Conservation (phyloP, 2,797 vertebrate genomes). For the Myotis vivesi region DNA sequence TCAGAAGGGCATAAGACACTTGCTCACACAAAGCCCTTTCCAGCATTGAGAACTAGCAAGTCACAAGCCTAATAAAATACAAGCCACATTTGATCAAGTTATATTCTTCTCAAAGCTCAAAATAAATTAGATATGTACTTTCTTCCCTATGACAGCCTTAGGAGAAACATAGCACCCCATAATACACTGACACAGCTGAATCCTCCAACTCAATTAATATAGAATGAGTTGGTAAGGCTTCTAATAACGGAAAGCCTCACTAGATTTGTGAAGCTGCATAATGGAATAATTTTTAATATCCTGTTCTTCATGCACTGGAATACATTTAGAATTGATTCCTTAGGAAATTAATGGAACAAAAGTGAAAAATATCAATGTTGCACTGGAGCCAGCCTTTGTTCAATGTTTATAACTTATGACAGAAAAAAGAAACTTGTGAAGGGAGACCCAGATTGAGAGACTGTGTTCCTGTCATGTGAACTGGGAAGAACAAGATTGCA, state of each 20-base stretch:
- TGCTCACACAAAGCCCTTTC: constrained; percentile 9
- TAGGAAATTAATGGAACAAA: constrained; percentile 26
- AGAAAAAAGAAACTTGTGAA: neutral
- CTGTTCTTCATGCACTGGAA: neutral
- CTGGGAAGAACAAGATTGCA: neutral
- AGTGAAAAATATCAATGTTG: neutral
- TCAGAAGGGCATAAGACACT: neutral
- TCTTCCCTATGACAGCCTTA: neutral
- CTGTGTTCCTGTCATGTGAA: neutral
- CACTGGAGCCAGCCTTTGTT: neutral
- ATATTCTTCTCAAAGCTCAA: constrained; percentile 1
- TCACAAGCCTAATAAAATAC: neutral
- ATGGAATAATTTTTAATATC: constrained; percentile 1
- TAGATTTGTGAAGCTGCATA: neutral
- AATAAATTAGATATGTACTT: neutral
- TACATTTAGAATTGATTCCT: neutral
- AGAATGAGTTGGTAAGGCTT: neutral
- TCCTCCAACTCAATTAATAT: neutral
- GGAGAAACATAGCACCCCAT: neutral
- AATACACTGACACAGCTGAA: neutral
- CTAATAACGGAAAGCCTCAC: neutral
- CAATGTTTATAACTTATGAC: neutral
- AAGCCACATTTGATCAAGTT: constrained; percentile 20
- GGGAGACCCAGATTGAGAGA: neutral
- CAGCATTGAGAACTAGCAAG: neutral